phyloP scores from a whole-genome alignment of 1,140 invertebrate species.

The Musca vetustissima region DNA sequence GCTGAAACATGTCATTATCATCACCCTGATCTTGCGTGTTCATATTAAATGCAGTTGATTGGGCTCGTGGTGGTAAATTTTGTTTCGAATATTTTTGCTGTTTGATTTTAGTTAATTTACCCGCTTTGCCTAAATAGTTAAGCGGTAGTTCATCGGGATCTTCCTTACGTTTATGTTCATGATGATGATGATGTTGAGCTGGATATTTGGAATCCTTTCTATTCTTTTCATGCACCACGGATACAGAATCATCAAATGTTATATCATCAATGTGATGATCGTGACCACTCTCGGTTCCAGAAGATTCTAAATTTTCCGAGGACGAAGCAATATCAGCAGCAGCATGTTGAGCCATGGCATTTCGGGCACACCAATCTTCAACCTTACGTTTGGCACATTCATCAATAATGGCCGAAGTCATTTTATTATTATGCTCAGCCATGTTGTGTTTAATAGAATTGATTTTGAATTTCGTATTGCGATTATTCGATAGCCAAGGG shows the following conservation, averaged over 20 bases:
- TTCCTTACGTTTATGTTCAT: not conserved
- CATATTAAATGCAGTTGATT: not conserved
- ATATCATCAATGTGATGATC: slow-evolving; percentile 15
- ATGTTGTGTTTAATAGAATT: slow-evolving; percentile 12
- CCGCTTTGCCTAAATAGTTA: slow-evolving; percentile 5
- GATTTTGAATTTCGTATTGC: slow-evolving; percentile 26
- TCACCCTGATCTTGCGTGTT: too few relatives aligned
- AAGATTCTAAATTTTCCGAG: not conserved
- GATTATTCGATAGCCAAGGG: slow-evolving; percentile 28
- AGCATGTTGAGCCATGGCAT: slow-evolving; percentile 12
- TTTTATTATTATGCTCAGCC: not conserved
- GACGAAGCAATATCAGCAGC: not conserved
- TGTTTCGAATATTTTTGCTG: slow-evolving; percentile 9
- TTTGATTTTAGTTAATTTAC: slow-evolving; percentile 4
- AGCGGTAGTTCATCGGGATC: not conserved
- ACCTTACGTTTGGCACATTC: slow-evolving; percentile 27
- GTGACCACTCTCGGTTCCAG: not conserved
- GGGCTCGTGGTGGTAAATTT: slow-evolving; percentile 3
- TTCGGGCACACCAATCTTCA: slow-evolving; percentile 27
- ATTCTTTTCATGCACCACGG: not conserved
- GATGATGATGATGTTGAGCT: not conserved
- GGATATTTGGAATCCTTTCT: not conserved
- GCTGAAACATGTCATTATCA: too few relatives aligned
- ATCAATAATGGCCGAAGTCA: not conserved
- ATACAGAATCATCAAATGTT: slow-evolving; percentile 29